phyloP scores from a whole-genome alignment of 2,797 vertebrate genomes.

The Staurois parvus region DNA sequence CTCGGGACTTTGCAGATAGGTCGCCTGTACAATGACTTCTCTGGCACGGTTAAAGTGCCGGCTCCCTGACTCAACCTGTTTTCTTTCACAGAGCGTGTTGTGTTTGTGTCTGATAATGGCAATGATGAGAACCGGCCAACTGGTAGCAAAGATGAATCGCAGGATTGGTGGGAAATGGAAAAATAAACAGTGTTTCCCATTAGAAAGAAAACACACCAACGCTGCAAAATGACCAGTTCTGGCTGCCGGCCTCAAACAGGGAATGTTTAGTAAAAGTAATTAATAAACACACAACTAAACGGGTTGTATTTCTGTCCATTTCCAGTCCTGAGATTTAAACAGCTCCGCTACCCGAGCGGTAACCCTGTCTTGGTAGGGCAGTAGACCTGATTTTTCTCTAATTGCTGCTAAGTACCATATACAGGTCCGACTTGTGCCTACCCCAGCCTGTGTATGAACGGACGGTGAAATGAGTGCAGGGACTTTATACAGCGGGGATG shows the following conservation, averaged over 20 bases:
- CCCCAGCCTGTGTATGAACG: too few relatives aligned
- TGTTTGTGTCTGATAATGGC: slow-evolving; percentile 17
- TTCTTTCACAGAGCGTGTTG: slow-evolving; percentile 4
- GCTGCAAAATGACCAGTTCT: not conserved
- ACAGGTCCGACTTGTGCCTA: too few relatives aligned
- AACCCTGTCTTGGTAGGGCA: too few relatives aligned
- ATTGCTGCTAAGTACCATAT: too few relatives aligned
- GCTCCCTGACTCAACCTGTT: not conserved
- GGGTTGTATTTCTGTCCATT: too few relatives aligned
- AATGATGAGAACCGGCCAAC: slow-evolving; percentile 7
- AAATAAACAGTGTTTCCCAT: slow-evolving; percentile 8
- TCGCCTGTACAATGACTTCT: slow-evolving; percentile 31
- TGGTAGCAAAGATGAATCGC: not conserved
- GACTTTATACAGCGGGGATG: too few relatives aligned
- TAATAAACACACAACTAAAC: too few relatives aligned
- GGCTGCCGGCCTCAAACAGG: not conserved
- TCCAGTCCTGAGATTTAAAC: too few relatives aligned
- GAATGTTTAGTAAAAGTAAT: slow-evolving; percentile 16
- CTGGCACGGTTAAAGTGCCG: not conserved
- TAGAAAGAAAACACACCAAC: not conserved
- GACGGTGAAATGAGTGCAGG: too few relatives aligned
- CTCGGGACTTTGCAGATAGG: slow-evolving; percentile 64
- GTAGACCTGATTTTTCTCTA: too few relatives aligned
- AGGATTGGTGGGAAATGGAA: slow-evolving; percentile 23
- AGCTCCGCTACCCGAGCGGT: too few relatives aligned